These are phyloP conservation scores for Rhopalosiphum nymphaeae DNA, from an alignment of 2,888 invertebrate species.

Conservation along the genomic window DNA sequence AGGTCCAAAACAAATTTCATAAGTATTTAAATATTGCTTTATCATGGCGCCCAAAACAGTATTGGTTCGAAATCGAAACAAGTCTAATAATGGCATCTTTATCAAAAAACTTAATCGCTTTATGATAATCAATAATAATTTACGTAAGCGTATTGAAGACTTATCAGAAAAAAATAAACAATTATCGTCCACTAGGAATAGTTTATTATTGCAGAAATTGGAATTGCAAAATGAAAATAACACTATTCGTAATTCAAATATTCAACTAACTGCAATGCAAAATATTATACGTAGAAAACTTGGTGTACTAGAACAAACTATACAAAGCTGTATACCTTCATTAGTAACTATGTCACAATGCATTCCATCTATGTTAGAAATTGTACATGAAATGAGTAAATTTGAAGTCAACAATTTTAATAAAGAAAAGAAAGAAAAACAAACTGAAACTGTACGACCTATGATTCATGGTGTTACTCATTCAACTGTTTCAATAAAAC, in stretches of 20 bases:
- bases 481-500: background rate
- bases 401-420: background rate
- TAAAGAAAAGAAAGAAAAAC: constrained; percentile 6
- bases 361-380: constrained; percentile 28
- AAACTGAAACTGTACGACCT: constrained; percentile 16
- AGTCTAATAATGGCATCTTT: background rate
- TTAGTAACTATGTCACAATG: constrained; percentile 52
- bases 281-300: background rate
- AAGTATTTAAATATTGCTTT: background rate
- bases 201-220: constrained; percentile 19
- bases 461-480: constrained; percentile 14
- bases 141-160: background rate
- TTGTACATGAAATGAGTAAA: constrained; percentile 25
- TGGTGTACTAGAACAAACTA: constrained; percentile 11
- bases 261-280: background rate
- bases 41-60: constrained; percentile 22
- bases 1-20: background rate
- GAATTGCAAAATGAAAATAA: constrained; percentile 30
- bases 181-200: constrained; percentile 30
- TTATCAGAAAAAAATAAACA: constrained; percentile 43
- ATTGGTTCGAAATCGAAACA: background rate
- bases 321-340: constrained; percentile 44
- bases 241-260: constrained; percentile 36
- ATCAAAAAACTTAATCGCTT: constrained; percentile 32
- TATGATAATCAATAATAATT: background rate